Percentiles rank a stretch among this genome's conserved stretches.
Conservation (phyloP, 2,888 invertebrate genomes). For the Candidula unifasciata region DNA sequence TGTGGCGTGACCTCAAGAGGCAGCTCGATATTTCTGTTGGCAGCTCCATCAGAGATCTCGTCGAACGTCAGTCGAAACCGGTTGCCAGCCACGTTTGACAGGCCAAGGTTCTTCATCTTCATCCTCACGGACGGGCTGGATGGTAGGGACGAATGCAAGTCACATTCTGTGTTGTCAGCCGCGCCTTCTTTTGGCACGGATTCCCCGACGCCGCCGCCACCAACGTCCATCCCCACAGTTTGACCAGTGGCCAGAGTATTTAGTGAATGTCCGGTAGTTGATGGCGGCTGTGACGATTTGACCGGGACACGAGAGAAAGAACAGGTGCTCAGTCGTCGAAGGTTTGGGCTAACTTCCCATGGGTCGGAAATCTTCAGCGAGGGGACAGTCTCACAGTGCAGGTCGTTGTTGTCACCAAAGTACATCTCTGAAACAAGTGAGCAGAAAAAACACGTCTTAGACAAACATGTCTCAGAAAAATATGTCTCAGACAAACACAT, state of each 20-base stretch:
- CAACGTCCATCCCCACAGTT: neutral
- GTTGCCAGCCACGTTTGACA: conserved; percentile 21
- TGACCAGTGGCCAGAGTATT: neutral
- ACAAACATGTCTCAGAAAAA: too few species aligned
- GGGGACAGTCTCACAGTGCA: neutral
- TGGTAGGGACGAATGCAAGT: neutral
- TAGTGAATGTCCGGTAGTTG: neutral
- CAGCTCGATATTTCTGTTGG: conserved; percentile 42
- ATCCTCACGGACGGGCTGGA: neutral
- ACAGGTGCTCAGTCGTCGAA: conserved; percentile 41
- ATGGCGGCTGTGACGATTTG: neutral
- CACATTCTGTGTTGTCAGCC: neutral
- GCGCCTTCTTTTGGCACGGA: neutral
- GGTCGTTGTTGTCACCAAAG: conserved; percentile 7
- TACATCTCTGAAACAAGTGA: conserved; percentile 29
- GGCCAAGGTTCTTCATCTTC: conserved; percentile 37
- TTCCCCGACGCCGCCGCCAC: neutral
- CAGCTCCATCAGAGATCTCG: conserved; percentile 31
- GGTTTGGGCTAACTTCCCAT: conserved; percentile 11
- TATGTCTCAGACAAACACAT: too few species aligned
- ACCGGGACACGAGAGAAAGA: conserved; percentile 25
- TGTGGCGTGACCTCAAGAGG: conserved; percentile 36
- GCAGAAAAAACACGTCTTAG: neutral
- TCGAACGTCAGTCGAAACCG: conserved; percentile 35
- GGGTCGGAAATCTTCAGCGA: neutral